phyloP scores from a whole-genome alignment of 2,797 vertebrate species.

The Dipus sagitta region DNA sequence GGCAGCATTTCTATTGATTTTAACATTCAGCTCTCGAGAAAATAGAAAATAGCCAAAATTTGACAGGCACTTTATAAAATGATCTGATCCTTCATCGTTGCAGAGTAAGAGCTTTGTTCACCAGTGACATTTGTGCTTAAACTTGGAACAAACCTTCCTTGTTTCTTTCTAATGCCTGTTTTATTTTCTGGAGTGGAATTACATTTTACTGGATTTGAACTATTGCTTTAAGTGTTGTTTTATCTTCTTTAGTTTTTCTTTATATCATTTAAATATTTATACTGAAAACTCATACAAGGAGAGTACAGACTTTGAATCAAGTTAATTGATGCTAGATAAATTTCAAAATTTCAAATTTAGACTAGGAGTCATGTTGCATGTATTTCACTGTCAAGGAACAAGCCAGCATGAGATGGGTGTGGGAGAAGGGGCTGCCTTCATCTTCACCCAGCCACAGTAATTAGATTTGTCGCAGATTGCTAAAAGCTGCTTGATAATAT shows the following conservation, averaged over 20 bases:
- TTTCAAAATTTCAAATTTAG: constrained; percentile 51
- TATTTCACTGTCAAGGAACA: neutral
- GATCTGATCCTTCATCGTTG: constrained; percentile 56
- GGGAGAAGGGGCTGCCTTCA: neutral
- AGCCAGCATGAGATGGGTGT: neutral
- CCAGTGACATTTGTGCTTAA: constrained; percentile 57
- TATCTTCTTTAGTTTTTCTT: constrained; percentile 53
- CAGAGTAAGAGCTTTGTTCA: constrained; percentile 51
- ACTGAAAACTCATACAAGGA: neutral
- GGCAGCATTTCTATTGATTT: constrained; percentile 78
- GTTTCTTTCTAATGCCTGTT: constrained; percentile 46
- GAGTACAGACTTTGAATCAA: neutral
- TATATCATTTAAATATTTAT: constrained; percentile 65
- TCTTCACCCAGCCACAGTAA: neutral
- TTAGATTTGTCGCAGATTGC: constrained; percentile 34
- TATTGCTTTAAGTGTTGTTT: constrained; percentile 45
- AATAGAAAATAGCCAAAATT: constrained; percentile 79
- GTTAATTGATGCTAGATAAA: constrained; percentile 40
- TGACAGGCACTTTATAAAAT: constrained; percentile 79
- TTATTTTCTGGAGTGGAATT: constrained; percentile 33
- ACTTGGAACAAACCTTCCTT: constrained; percentile 62
- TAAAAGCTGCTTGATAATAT: neutral
- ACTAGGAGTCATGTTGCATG: neutral
- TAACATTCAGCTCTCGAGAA: constrained; percentile 76
- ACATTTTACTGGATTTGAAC: constrained; percentile 56